These are phyloP conservation scores for Perognathus longimembris DNA, from an alignment of 2,113 vertebrate species.

Conservation along the genomic window DNA sequence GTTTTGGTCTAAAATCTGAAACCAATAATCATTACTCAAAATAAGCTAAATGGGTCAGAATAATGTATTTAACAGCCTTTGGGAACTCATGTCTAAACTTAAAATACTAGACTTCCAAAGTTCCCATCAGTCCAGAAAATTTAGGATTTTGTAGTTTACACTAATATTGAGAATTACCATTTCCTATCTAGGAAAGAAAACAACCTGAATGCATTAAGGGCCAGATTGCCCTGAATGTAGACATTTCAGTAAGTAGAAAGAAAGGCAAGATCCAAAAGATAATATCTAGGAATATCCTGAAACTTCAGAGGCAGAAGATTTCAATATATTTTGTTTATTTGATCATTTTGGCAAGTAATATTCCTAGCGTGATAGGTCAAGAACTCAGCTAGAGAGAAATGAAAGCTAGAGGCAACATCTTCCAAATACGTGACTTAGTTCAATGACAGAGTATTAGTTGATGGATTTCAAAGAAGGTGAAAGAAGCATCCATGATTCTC, in stretches of 20 bases:
- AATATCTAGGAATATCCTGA: neutral
- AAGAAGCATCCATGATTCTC: slow-evolving; percentile 23
- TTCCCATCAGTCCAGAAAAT: neutral
- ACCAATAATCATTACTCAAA: neutral
- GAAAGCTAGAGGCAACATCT: slow-evolving; percentile 9
- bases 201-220: neutral
- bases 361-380: neutral
- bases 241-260: neutral
- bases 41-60: no score
- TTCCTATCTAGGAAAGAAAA: slow-evolving; percentile 48
- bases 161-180: slow-evolving; percentile 10
- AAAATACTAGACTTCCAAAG: neutral
- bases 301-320: slow-evolving; percentile 25
- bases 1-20: slow-evolving; percentile 50
- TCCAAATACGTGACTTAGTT: slow-evolving; percentile 38
- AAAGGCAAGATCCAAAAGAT: neutral
- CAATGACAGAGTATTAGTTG: neutral
- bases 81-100: slow-evolving; percentile 28
- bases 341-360: neutral
- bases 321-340: slow-evolving; percentile 57
- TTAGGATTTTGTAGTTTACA: neutral
- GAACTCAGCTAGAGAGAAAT: slow-evolving; percentile 15
- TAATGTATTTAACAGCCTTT: neutral
- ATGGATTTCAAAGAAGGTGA: slow-evolving; percentile 2
- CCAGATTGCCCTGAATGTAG: neutral